Base-by-base conservation (phyloP, 2,113 vertebrate species). In the Oreochromis spilurus region DNA sequence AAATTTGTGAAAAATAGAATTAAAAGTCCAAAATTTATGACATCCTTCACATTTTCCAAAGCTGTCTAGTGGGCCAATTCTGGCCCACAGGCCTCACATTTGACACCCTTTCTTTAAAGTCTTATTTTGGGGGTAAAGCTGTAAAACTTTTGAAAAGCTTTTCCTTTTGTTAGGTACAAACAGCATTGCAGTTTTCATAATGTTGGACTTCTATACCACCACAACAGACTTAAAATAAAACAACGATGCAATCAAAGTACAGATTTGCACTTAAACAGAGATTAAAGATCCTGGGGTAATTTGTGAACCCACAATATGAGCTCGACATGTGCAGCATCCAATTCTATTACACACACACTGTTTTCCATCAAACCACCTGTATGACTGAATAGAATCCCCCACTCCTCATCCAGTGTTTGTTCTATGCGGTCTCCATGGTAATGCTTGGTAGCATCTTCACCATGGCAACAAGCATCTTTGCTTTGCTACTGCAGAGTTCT, bases 401-500 rank as follows among this genome's bases (percentile, higher is more conserved):
- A 45, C 72, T 55, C 83, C 82, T 57, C 80, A 45, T 72, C 80
- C 57, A 21, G 83, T 65, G 85, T 89, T 93, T 90, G 75, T 88
- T 78, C 82, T 53, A 36, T 82, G 83, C 40, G 53, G 90, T 93
- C 92, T 93, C 91, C 92, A 91, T 24, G 84, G 93, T 78, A 93
- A 95, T 94, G 79, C 48, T 79, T 92, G 70, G 83, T 82, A 84
- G 90, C 88, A 93, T 93, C 84, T 87, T 94, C 79, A 48, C 91
- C 93, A 94, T 96, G 89, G 94, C 86, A 96, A 96, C 95, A 78
- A 86, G 84, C 88, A 88, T 93, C 91, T 85, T 91, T 19, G 45
- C 88, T 84, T 84, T 84, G 50, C 81, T 62, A 43, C 84, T 83
- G 91, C 79, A 84, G 81, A 57, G 84, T 84, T 77, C 75, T 10